A percentile compares a stretch with the other conserved stretches of the same genome.
Conservation (phyloP, 35 echinoderm and acorn worm species). For the Ophioderma brevispina region DNA sequence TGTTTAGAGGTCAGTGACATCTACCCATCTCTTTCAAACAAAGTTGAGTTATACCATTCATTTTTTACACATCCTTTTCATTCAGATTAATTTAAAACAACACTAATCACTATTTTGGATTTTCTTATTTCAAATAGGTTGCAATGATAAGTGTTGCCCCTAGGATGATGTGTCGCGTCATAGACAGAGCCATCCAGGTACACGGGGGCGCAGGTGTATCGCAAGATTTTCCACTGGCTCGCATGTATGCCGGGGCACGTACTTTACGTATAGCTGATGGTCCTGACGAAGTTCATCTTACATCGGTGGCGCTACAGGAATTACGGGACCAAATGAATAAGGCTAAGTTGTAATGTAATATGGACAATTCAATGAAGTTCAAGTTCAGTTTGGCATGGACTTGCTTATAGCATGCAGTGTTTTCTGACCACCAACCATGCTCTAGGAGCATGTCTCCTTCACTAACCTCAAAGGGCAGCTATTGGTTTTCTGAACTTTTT, state of each 20-base stretch:
- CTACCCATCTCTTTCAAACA: too few species aligned
- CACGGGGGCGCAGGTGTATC: slow-evolving; percentile 89
- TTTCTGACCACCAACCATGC: too few species aligned
- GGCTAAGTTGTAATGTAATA: slow-evolving; percentile 82
- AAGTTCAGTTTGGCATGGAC: too few species aligned
- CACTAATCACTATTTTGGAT: neutral
- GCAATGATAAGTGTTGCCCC: slow-evolving; percentile 95
- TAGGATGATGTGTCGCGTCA: slow-evolving; percentile 67
- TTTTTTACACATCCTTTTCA: too few species aligned
- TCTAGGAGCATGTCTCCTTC: too few species aligned
- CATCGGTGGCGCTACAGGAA: slow-evolving; percentile 66
- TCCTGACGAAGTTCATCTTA: slow-evolving; percentile 92
- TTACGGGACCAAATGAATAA: slow-evolving; percentile 74
- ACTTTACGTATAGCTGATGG: slow-evolving; percentile 85
- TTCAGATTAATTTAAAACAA: neutral
- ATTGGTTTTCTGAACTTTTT: too few species aligned
- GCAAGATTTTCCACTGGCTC: slow-evolving; percentile 67
- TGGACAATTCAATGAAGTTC: too few species aligned
- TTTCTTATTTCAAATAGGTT: slow-evolving; percentile 52
- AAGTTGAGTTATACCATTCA: too few species aligned
- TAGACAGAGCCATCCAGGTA: slow-evolving; percentile 91
- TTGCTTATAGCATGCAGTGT: too few species aligned
- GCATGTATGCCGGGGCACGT: slow-evolving; percentile 71
- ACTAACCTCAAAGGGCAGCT: too few species aligned
- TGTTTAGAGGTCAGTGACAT: too few species aligned